A percentile compares a stretch with the other conserved stretches of the same genome.
Conservation (phyloP, 2,888 invertebrate species). For the Lochmaea capreae region DNA sequence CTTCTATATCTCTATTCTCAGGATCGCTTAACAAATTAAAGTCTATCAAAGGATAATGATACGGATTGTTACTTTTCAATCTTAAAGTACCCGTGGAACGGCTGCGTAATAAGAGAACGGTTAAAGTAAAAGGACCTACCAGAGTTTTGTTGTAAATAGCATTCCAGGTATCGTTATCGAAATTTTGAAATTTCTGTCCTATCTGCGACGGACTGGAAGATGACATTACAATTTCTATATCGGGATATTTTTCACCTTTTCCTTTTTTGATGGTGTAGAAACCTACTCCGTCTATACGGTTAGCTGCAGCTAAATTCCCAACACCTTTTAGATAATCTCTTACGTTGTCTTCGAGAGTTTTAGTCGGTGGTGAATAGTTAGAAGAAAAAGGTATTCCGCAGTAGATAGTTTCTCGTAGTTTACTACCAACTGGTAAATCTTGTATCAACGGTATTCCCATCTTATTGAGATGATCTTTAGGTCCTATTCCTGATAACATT, state of each 20-base stretch:
- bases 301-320: constrained; percentile 35
- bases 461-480: constrained; percentile 70
- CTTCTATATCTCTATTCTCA: constrained; percentile 64
- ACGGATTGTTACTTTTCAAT: constrained; percentile 45
- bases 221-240: constrained; percentile 31
- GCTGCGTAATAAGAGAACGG: constrained; percentile 41
- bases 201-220: constrained; percentile 68
- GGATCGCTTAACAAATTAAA: constrained; percentile 74
- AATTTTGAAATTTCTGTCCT: constrained; percentile 13
- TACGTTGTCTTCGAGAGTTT: constrained; percentile 64
- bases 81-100: constrained; percentile 72
- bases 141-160: constrained; percentile 8
- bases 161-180: constrained; percentile 11
- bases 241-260: constrained; percentile 17
- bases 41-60: constrained; percentile 70
- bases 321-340: constrained; percentile 61
- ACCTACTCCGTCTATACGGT: constrained; percentile 19
- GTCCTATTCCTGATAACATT: constrained; percentile 85
- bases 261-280: constrained; percentile 21
- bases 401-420: constrained; percentile 81
- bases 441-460: constrained; percentile 72
- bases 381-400: constrained; percentile 77
- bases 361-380: constrained; percentile 67
- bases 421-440: constrained; percentile 79
- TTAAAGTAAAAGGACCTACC: constrained; percentile 23